Conservation (phyloP, 2,113 vertebrate species). For the Ameiurus melas region DNA sequence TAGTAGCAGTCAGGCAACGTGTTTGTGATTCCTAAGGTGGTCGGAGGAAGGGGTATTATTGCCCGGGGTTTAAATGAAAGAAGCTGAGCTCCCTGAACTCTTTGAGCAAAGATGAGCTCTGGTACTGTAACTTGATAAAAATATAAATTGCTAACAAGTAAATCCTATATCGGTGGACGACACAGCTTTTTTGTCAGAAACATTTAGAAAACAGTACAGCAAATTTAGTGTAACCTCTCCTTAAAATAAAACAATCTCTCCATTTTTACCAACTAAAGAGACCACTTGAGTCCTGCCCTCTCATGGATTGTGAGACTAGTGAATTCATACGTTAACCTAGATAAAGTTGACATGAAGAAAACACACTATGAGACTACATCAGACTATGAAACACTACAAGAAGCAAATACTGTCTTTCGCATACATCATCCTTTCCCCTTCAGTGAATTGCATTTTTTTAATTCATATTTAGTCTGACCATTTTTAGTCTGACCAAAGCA, state of each 20-base stretch:
- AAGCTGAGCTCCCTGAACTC: neutral
- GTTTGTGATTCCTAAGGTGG: constrained; percentile 13
- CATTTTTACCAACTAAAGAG: neutral
- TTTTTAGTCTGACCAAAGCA: too few species aligned
- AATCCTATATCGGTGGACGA: neutral
- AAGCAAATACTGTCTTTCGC: neutral
- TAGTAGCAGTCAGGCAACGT: constrained; percentile 28
- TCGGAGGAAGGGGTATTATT: constrained; percentile 12
- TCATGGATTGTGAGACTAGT: neutral
- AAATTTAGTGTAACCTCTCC: neutral
- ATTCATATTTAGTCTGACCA: neutral
- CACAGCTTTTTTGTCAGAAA: neutral
- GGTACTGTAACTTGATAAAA: neutral
- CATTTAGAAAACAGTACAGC: neutral
- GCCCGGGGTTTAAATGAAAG: constrained; percentile 1
- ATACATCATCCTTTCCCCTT: neutral
- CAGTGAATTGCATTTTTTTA: constrained; percentile 4
- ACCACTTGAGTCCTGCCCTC: neutral
- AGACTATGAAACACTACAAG: neutral
- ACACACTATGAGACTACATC: neutral
- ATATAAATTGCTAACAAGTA: neutral
- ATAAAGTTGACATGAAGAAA: neutral
- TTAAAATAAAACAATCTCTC: neutral
- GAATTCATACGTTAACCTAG: neutral
- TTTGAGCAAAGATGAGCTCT: neutral